Conservation (phyloP, 2,113 vertebrate genomes). For the Plotosus lineatus region DNA sequence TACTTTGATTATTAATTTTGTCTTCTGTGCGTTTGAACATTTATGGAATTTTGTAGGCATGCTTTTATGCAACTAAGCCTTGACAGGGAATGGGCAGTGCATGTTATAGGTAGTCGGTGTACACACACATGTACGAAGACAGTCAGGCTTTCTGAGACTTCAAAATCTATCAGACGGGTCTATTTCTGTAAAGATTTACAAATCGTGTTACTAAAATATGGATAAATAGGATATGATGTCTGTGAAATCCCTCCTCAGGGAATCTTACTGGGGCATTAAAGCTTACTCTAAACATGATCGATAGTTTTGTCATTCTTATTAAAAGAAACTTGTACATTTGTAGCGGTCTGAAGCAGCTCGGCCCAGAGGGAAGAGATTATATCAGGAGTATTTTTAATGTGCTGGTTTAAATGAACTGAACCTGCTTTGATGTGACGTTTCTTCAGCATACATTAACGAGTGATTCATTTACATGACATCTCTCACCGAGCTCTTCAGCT, state of each 20-base stretch:
- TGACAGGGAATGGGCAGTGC: neutral
- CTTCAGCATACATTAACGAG: neutral
- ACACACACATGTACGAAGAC: neutral
- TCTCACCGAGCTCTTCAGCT: too few species aligned
- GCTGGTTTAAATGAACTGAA: neutral
- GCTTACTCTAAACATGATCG: neutral
- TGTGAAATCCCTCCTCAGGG: neutral
- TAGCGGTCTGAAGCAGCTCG: neutral
- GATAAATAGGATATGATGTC: neutral
- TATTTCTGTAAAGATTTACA: neutral
- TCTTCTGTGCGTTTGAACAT: neutral
- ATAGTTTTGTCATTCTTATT: conserved; percentile 5
- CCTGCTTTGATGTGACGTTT: neutral
- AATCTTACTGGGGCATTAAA: neutral
- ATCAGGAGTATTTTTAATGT: neutral
- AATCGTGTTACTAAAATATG: neutral
- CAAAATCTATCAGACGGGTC: neutral
- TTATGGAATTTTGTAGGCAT: neutral
- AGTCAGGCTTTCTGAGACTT: neutral
- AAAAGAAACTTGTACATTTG: neutral
- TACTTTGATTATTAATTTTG: neutral
- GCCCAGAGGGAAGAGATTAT: neutral
- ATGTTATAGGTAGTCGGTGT: neutral
- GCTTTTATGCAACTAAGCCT: neutral
- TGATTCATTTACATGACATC: too few species aligned